These are phyloP conservation scores for Bemisia tabaci DNA, from an alignment of 1,140 invertebrate species.

Conservation along the genomic window DNA sequence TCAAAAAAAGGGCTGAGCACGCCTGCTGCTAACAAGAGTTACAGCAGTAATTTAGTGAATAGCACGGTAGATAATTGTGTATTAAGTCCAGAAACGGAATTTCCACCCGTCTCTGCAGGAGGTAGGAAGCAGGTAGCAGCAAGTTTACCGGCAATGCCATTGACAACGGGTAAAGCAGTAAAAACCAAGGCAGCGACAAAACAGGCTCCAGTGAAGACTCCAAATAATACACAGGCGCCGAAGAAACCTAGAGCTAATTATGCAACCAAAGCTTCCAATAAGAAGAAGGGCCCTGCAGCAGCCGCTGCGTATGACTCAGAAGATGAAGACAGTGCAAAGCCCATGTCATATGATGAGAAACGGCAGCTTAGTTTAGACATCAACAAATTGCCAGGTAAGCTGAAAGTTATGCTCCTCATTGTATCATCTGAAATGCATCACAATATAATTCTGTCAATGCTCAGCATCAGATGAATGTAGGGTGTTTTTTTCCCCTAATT, in stretches of 20 bases:
- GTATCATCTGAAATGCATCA: no score
- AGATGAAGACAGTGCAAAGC: conserved; percentile 92
- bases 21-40: neutral
- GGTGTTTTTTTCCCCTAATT: no score
- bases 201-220: conserved; percentile 38
- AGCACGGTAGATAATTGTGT: neutral
- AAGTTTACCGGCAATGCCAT: neutral
- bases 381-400: conserved; percentile 90
- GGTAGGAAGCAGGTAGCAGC: neutral
- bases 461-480: no score
- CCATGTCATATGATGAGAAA: conserved; percentile 99
- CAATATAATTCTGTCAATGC: no score
- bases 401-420: no score
- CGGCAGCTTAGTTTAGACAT: conserved; percentile 96
- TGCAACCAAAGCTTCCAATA: conserved; percentile 13
- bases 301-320: conserved; percentile 61
- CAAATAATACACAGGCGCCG: conserved; percentile 3
- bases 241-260: neutral
- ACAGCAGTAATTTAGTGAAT: neutral
- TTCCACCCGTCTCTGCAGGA: neutral
- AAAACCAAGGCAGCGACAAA: conserved; percentile 7
- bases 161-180: neutral
- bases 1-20: neutral
- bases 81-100: neutral
- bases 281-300: conserved; percentile 30